Base-by-base conservation (phyloP, 2,113 vertebrate species). In the Lates calcarifer region DNA sequence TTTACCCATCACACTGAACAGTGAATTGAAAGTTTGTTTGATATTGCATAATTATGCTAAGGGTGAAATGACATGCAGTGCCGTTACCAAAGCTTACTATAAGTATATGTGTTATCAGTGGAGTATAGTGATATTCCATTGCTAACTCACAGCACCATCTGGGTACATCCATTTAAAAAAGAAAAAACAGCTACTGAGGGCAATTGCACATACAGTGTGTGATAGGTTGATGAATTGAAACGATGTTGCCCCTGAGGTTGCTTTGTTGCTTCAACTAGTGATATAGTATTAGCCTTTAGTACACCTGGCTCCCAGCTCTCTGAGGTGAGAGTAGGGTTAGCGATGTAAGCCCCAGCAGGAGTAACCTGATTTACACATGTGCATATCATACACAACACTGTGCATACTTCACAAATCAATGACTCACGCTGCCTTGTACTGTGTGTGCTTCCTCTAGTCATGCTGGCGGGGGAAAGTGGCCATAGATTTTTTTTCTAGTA, bases 61-160 rank as follows among this genome's bases (percentile, higher is more conserved):
- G 56, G 73, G 89, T 94, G 91, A 92, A 88, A 94, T 91, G 91
- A 91, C 93, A 95, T 95, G 94, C 94, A 94, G 85, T 92, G 87
- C 77, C 62, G 64, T 88, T 89, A 79, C 83, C 80, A 74, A 88
- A 90, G 91, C 87, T 73, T 86, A 90, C 62, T 64, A 76, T 77
- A 81, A 71, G 64, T 88, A 87, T 85, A 82, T 74, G 88, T 93
- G 87, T 85, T 70, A 56, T 90, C 74, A 13, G 91, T 92, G 92
- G 86, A 85, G 77, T 80, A 79, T 29, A 58, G 90, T 91, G 91
- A 89, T 82, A 79, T 67, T 82, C 78, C 71, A 31, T 85, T 61
- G 84, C 81, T 81, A 83, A 83, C 83, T 84, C 81, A 85, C 86
- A 86, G 88, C 88, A 88, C 87, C 89, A 83, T 90, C 82, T 90